These are phyloP conservation scores for Exaiptasia diaphana DNA, from an alignment of 64 coral and sea anemone genomes.

Conservation along the genomic window DNA sequence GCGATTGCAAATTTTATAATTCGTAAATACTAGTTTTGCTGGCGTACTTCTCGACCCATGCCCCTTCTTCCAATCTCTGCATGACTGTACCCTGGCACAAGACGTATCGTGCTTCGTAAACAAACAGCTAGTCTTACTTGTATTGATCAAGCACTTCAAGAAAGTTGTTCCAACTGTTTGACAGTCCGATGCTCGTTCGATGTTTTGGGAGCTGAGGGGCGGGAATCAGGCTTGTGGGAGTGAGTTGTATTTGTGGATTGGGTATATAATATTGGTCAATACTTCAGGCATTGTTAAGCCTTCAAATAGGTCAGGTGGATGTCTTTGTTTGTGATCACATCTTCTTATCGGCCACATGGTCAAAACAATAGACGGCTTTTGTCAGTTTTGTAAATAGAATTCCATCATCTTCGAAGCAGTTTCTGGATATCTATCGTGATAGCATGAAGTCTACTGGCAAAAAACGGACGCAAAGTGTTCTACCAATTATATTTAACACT, in stretches of 20 bases:
- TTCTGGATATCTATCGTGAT: neutral
- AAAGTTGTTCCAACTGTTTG: neutral
- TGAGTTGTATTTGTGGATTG: constrained; percentile 1
- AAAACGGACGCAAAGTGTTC: neutral
- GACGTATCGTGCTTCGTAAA: neutral
- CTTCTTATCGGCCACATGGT: constrained; percentile 14
- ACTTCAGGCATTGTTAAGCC: constrained; percentile 5
- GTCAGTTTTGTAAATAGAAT: constrained; percentile 27
- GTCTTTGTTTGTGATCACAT: neutral
- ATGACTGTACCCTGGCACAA: neutral
- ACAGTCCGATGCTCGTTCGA: neutral
- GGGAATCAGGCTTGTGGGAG: constrained; percentile 2
- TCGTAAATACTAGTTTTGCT: neutral
- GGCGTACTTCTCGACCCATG: constrained; percentile 3
- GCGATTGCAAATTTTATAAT: neutral
- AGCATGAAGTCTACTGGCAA: neutral
- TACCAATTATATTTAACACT: neutral
- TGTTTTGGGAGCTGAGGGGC: neutral
- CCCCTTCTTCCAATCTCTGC: neutral
- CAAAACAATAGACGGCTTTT: constrained; percentile 18
- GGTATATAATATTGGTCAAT: constrained; percentile 15
- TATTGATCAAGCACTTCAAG: neutral
- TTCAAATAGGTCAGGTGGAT: constrained; percentile 14
- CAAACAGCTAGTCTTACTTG: too few species aligned
- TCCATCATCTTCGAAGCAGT: neutral